phyloP scores from a whole-genome alignment of 1,140 invertebrate species.

The Eumeta japonica region DNA sequence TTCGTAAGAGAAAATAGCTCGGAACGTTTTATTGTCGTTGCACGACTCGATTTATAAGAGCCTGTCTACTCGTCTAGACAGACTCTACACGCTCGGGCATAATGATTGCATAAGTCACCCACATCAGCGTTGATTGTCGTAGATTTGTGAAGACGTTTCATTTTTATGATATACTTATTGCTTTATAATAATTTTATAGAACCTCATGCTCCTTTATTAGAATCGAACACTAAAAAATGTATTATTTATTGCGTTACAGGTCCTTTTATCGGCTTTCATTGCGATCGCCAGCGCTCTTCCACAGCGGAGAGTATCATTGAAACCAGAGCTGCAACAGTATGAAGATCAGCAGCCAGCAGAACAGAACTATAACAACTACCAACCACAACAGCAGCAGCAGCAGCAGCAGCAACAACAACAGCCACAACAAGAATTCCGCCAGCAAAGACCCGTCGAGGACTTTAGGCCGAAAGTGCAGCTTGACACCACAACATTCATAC shows the following conservation, averaged over 20 bases:
- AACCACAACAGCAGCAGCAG: constrained; percentile 19
- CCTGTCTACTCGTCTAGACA: no score
- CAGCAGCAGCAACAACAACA: constrained; percentile 16
- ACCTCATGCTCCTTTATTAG: no score
- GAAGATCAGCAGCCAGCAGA: constrained; percentile 40
- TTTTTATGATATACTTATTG: no score
- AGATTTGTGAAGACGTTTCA: neutral
- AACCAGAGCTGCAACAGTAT: constrained; percentile 21
- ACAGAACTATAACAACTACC: constrained; percentile 42
- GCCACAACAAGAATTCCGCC: constrained; percentile 15
- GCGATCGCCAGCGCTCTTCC: constrained; percentile 37
- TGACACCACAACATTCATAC: constrained; percentile 69
- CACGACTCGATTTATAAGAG: no score
- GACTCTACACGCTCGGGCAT: no score
- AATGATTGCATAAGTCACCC: no score
- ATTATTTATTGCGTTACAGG: constrained; percentile 23
- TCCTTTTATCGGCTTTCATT: constrained; percentile 30
- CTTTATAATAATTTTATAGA: no score
- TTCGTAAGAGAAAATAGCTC: no score
- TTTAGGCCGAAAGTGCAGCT: constrained; percentile 40
- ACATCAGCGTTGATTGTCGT: no score
- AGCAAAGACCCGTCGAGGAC: constrained; percentile 24
- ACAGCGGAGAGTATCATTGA: constrained; percentile 36
- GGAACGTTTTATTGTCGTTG: no score
- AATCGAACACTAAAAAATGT: no score